phyloP scores from a whole-genome alignment of 2,797 vertebrate genomes.

The Sebastes reedi region DNA sequence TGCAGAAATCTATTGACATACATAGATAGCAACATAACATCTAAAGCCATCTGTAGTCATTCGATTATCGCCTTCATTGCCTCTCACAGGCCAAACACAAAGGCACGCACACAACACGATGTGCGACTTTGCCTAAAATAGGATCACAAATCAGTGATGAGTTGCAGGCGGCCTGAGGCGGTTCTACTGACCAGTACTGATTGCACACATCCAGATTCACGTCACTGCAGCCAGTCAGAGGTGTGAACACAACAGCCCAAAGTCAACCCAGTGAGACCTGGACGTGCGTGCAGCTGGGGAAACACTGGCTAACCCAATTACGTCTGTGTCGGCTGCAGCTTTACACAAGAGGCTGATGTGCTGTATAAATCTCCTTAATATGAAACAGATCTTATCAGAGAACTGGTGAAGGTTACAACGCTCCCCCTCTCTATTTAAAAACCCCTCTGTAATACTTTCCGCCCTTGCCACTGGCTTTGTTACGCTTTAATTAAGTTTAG shows the following conservation, averaged over 20 bases:
- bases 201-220: background rate
- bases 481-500: slow-evolving; percentile 15
- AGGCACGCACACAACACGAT: background rate
- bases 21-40: background rate
- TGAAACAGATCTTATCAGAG: slow-evolving; percentile 39
- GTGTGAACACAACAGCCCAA: slow-evolving; percentile 4
- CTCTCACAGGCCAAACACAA: background rate
- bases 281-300: slow-evolving; percentile 7
- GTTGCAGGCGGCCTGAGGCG: background rate
- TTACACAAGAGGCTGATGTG: slow-evolving; percentile 14
- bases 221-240: background rate
- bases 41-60: background rate
- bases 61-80: background rate
- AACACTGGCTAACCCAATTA: slow-evolving; percentile 36
- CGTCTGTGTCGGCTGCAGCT: background rate
- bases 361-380: slow-evolving; percentile 33
- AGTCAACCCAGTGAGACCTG: slow-evolving; percentile 9
- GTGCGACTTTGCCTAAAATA: background rate
- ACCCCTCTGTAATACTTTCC: background rate
- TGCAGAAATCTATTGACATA: background rate
- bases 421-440: slow-evolving; percentile 30
- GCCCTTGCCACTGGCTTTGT: slow-evolving; percentile 21
- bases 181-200: background rate
- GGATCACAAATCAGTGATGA: background rate
- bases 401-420: slow-evolving; percentile 17